These are phyloP conservation scores for Phylloscopus whistleri DNA, from an alignment of 2,113 vertebrate genomes.

Conservation along the genomic window DNA sequence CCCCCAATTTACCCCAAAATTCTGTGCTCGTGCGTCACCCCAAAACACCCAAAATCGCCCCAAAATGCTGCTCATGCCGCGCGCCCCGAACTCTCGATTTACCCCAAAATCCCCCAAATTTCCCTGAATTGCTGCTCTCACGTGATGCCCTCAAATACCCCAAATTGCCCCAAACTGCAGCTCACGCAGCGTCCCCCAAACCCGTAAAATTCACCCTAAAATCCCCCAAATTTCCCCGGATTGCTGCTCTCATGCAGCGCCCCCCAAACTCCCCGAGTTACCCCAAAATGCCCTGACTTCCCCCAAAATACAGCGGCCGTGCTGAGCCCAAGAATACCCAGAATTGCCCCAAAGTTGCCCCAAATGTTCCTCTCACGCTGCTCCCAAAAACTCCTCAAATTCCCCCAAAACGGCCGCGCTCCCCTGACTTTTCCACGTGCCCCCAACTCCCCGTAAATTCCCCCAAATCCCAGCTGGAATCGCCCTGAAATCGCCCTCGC, in stretches of 20 bases:
- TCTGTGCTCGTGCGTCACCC: too few species aligned
- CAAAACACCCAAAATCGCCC: background rate
- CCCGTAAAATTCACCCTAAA: background rate
- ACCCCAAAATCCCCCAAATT: background rate
- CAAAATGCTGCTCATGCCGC: background rate
- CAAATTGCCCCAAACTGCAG: background rate
- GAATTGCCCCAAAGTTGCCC: background rate
- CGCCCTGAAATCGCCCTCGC: background rate
- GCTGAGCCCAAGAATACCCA: background rate
- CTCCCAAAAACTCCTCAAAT: background rate
- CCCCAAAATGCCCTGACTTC: background rate
- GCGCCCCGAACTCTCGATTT: background rate
- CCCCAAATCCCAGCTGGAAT: background rate
- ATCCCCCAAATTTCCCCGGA: background rate
- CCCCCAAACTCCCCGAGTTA: background rate
- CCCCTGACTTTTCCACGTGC: too few species aligned
- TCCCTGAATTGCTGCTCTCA: background rate
- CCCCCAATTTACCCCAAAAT: accelerated
- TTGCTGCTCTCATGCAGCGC: background rate
- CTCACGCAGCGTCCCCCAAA: background rate
- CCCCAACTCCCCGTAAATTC: background rate
- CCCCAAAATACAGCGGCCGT: background rate
- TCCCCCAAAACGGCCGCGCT: background rate
- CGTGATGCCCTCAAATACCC: too few species aligned
- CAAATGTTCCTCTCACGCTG: background rate